Base-by-base conservation (phyloP, 2,113 vertebrate species). In the Erythrocercus mccallii region DNA sequence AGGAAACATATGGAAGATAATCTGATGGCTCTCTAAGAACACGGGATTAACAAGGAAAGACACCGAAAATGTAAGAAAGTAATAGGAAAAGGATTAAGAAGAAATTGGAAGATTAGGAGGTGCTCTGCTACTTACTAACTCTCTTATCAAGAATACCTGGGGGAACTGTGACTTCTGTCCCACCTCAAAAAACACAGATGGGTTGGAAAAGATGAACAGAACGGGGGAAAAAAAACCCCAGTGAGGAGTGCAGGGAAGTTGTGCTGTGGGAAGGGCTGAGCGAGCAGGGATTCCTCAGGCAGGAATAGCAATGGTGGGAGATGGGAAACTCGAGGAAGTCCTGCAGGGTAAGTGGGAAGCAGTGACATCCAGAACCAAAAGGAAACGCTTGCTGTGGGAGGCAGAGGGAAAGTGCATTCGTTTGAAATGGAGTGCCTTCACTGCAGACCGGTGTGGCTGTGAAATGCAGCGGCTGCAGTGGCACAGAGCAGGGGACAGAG, bases 221-320 rank as follows among this genome's bases (percentile, higher is more conserved):
- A 71, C 10, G 14, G 22, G 21, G 0, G 10, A 44, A 33, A 9
- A 1, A 5, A 9, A 1, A 5, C 11, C 5, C 4, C 53, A 58
- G 11, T 3, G 23, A 38, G 11, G 28, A 76, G 15, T 8, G 24
- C 45, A 72, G 42, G 44, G 19, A 37, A 50, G 9, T 53, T 64
- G 30, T 65, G 20, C 7, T 6, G 27, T 57, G 47, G 42, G 62
- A 71, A 81, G 53, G 54, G 15, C 66, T 57, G 51, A 33, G 42
- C 45, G 60, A 35, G 10, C 21, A 23, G n/a, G 40, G 37, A 45
- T 51, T 65, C 65, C 81, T 58, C 65, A 11, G 5, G 23, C 22
- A 65, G 21, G 47, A 88, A 44, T 1, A 66, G 42, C 61, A n/a
- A 1, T 5, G 6, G 3, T 47, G 47, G 44, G n/a, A 88, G 22